Conservation (phyloP, 1,140 invertebrate genomes). For the Aphis gossypii region DNA sequence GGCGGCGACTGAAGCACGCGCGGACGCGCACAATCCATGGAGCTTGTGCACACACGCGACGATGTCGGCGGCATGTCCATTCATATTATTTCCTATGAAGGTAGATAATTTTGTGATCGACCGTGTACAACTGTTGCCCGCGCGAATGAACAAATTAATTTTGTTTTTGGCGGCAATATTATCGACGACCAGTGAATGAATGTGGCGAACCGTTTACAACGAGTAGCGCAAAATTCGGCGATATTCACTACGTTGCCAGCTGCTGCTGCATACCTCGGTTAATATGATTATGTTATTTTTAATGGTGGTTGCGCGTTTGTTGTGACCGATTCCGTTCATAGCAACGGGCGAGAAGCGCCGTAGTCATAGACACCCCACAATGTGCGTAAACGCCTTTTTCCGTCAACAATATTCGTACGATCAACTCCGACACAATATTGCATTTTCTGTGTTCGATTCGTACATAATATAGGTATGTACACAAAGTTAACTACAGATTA, state of each 20-base stretch:
- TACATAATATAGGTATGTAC: not conserved
- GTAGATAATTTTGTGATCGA: constrained; percentile 40
- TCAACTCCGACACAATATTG: not conserved
- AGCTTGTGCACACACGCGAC: too few relatives aligned
- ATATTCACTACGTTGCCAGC: too few relatives aligned
- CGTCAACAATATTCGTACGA: constrained; percentile 41
- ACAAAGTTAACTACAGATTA: too few relatives aligned
- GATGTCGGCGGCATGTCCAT: not conserved
- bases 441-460: not conserved
- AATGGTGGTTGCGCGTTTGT: constrained; percentile 49
- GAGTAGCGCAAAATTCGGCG: not conserved
- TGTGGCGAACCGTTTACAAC: not conserved
- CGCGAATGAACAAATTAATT: not conserved
- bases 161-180: not conserved
- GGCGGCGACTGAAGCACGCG: not conserved
- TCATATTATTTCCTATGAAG: not conserved
- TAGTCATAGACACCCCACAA: constrained; percentile 50
- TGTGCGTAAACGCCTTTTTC: constrained; percentile 26
- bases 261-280: too few relatives aligned
- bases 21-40: too few relatives aligned
- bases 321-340: constrained; percentile 43
- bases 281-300: not conserved
- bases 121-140: not conserved
- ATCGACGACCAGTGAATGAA: not conserved
- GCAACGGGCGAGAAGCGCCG: constrained; percentile 53